phyloP scores from a whole-genome alignment of 2,113 vertebrate genomes.

The Halcyon senegalensis region DNA sequence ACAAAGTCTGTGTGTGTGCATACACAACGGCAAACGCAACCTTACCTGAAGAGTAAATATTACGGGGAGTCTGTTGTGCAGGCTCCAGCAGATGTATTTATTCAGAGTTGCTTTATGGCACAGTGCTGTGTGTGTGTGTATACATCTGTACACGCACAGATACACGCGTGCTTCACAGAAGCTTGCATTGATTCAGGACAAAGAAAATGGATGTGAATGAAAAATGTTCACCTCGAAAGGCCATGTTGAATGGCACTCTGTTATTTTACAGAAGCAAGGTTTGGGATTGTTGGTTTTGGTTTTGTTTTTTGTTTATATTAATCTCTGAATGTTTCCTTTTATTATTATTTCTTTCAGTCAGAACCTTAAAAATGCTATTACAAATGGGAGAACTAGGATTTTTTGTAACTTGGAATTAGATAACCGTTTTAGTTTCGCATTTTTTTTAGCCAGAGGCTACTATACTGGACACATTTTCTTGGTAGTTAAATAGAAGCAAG shows the following conservation, averaged over 20 bases:
- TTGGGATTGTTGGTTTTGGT: not conserved
- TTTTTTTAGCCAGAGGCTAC: conserved; percentile 22
- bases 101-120: conserved; percentile 67
- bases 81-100: conserved; percentile 60
- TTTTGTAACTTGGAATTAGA: conserved; percentile 18
- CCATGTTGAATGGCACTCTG: conserved; percentile 66
- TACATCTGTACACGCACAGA: not conserved
- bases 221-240: conserved; percentile 57
- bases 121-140: not conserved
- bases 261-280: conserved; percentile 55
- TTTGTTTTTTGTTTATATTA: conserved; percentile 36
- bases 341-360: conserved; percentile 60
- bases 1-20: conserved; percentile 69
- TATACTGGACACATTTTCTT: conserved; percentile 29
- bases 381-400: not conserved
- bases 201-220: conserved; percentile 57
- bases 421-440: not conserved
- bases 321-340: conserved; percentile 45
- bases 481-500: conserved; percentile 17
- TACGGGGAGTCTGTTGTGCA: conserved; percentile 53
- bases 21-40: conserved; percentile 51
- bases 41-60: conserved; percentile 63
- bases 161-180: conserved; percentile 51
- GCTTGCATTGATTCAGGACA: conserved; percentile 64
- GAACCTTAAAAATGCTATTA: conserved; percentile 11